Evolutionary conservation across 2,797 vertebrate species (phyloP), one percentile per base, ranked within the genome.

Genomic region (Myotis daubentonii): DNA sequence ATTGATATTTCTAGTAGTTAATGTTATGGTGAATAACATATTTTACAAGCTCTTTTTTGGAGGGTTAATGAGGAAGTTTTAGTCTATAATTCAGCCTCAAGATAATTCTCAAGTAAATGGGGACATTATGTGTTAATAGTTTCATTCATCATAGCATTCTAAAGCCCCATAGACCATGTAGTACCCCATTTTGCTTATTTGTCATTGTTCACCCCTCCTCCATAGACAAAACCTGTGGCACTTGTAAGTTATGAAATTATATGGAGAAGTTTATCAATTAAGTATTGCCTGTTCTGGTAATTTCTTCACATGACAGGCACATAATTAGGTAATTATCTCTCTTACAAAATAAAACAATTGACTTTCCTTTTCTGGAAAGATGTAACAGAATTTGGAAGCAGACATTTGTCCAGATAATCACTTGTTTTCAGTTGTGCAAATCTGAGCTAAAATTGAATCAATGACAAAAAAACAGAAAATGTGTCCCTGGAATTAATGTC

Each of bases 1-100:
- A 80, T 89, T 86, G 70, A 86, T 87, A 83, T 83, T 95, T 78
- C 30, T 93, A 62, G 82, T 93, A 95, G 86, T 86, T 92, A 87
- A 72, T 68, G 16, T 83, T 72, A 87, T 87, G 17, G 20, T 65
- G 57, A 92, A 11, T 9, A 86, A 44, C 84, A 91, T 82, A 65
- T 94, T 94, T 94, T 84, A 93, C 36, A 95, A 89, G 57, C 41
- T 53, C 12, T 51, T 92, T 92, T 93, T 94, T 23, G 36, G 75
- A 94, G 83, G 82, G 82, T 84, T 94, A 92, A 94, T 88, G 70
- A 83, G 51, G n/a, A 90, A 68, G 17, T 6, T 33, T 88, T 80
- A 79, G 65, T 36, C 71, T 62, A 70, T 93, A 93, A 85, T 86
- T 97, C 76, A 91, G 22, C 82, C 71, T 96, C 57, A 92, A 66